Conservation (phyloP, 1,140 invertebrate genomes). For the Trissolcus basalis region DNA sequence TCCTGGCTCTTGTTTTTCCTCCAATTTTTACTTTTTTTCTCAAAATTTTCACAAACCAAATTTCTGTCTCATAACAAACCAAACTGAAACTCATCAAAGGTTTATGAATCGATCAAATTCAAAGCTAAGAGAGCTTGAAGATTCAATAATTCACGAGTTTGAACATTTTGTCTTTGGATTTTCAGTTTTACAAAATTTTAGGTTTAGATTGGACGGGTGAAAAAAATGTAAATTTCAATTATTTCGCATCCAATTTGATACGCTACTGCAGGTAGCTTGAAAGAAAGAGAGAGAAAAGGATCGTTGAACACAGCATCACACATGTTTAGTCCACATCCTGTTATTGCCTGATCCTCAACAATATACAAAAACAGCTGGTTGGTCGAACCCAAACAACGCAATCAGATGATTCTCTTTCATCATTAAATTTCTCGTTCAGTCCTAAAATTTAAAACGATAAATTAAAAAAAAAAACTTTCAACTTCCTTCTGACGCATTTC, state of each 20-base stretch:
- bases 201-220: too few species aligned
- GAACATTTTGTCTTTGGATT: too few species aligned
- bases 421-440: background rate
- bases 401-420: conserved; percentile 22
- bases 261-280: conserved; percentile 51
- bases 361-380: conserved; percentile 51
- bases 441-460: background rate
- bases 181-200: too few species aligned
- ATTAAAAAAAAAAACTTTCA: too few species aligned
- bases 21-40: background rate
- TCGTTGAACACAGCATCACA: conserved; percentile 37
- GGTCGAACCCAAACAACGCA: conserved; percentile 23
- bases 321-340: conserved; percentile 50
- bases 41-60: background rate
- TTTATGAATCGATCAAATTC: too few species aligned
- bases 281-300: conserved; percentile 18
- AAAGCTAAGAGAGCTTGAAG: too few species aligned
- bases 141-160: too few species aligned
- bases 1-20: background rate
- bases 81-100: too few species aligned
- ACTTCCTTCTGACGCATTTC: too few species aligned
- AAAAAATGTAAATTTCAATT: background rate
- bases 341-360: conserved; percentile 48
- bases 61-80: too few species aligned
- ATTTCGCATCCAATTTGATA: conserved; percentile 36